Conservation (phyloP, 2,888 invertebrate species). For the Pristionchus japonicus region DNA sequence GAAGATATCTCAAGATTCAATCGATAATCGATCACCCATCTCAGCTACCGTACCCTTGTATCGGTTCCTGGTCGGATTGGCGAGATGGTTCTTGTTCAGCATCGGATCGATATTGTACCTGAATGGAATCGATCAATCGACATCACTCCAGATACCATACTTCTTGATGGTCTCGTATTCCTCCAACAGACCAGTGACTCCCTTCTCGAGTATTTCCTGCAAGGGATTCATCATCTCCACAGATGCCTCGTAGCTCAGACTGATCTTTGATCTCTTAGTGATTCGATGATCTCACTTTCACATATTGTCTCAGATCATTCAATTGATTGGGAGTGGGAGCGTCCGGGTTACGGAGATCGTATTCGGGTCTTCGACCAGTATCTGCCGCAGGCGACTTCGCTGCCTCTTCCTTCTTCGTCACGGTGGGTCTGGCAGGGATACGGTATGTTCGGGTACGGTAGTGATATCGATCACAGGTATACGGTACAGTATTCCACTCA, state of each 20-base stretch:
- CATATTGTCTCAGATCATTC: not conserved
- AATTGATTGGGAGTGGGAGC: not conserved
- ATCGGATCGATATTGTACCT: not conserved
- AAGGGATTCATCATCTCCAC: not conserved
- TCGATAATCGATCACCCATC: not conserved
- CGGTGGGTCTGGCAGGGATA: not conserved
- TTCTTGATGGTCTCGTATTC: constrained; percentile 17
- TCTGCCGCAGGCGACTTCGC: not conserved
- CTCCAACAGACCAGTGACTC: not conserved
- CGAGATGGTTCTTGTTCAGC: not conserved
- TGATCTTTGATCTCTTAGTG: too few relatives aligned
- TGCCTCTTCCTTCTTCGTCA: not conserved
- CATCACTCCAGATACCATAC: not conserved
- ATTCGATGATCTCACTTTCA: not conserved
- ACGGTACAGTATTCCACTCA: not conserved
- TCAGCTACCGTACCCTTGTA: not conserved
- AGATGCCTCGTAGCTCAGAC: too few relatives aligned
- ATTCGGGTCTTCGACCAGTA: not conserved
- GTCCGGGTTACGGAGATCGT: not conserved
- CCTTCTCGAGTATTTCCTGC: not conserved
- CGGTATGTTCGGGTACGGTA: not conserved
- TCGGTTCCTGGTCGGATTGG: constrained; percentile 2
- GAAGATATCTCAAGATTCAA: not conserved
- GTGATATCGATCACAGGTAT: not conserved
- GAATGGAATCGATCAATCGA: not conserved